Conservation (phyloP, 1,140 invertebrate genomes). For the Frieseomelitta varia region DNA sequence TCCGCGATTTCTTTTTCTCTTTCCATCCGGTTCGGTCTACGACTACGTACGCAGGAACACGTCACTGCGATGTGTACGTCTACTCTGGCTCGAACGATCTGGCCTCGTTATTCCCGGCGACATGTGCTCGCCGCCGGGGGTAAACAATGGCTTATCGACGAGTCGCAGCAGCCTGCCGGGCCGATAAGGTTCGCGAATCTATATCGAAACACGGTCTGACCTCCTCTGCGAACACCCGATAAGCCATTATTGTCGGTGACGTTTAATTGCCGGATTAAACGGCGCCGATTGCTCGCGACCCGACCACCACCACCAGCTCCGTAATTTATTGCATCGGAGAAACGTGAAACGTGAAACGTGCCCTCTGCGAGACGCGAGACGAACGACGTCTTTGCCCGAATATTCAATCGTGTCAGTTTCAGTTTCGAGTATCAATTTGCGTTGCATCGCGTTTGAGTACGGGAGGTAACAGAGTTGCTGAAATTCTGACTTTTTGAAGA, state of each 20-base stretch:
- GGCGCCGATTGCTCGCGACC: slow-evolving; percentile 1
- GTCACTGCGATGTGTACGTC: not conserved
- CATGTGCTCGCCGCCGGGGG: slow-evolving; percentile 45
- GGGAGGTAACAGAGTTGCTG: too few relatives aligned
- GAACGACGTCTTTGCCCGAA: not conserved
- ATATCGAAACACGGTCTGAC: slow-evolving; percentile 30
- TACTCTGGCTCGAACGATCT: too few relatives aligned
- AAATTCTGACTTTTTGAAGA: too few relatives aligned
- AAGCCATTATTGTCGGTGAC: slow-evolving; percentile 33
- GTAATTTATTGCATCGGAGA: not conserved
- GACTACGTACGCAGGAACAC: too few relatives aligned
- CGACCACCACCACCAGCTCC: not conserved
- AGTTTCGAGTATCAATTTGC: too few relatives aligned
- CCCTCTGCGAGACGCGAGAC: not conserved
- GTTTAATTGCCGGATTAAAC: slow-evolving; percentile 49
- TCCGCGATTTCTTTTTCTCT: not conserved
- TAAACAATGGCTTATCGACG: slow-evolving; percentile 65
- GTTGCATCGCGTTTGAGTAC: too few relatives aligned
- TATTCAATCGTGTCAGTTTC: too few relatives aligned
- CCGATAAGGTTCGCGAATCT: slow-evolving; percentile 56
- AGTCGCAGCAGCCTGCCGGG: slow-evolving; percentile 35
- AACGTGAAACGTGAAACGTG: slow-evolving; percentile 6
- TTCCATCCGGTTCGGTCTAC: too few relatives aligned
- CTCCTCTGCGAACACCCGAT: slow-evolving; percentile 37
- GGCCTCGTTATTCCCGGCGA: slow-evolving; percentile 28